These are phyloP conservation scores for Parapristionchus giblindavisi DNA, from an alignment of 2,888 invertebrate species.

Conservation along the genomic window DNA sequence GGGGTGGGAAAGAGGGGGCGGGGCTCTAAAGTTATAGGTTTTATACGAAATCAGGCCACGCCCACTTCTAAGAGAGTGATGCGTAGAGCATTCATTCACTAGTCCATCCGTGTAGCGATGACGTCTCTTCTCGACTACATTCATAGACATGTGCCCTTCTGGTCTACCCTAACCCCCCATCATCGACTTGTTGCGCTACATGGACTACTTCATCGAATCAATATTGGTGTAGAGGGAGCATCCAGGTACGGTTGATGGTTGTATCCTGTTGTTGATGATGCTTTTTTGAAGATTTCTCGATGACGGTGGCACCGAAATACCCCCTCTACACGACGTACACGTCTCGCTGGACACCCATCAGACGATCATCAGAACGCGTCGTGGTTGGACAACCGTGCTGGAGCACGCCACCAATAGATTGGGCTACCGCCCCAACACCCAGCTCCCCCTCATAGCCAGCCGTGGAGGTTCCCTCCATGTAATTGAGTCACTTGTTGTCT, in stretches of 20 bases:
- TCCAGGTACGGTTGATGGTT: no score
- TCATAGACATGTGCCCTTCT: constrained; percentile 10
- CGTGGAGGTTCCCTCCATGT: background rate
- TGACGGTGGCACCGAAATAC: background rate
- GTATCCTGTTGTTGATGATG: no score
- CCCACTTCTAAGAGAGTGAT: background rate
- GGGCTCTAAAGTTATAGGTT: background rate
- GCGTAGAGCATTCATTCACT: constrained; percentile 2
- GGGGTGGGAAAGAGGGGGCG: constrained; percentile 4
- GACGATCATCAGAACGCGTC: background rate
- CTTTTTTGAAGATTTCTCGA: no score
- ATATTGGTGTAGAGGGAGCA: background rate
- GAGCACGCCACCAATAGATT: background rate
- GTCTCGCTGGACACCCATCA: background rate
- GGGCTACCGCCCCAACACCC: background rate
- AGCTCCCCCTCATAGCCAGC: background rate
- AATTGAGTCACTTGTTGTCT: background rate
- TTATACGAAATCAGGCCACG: background rate
- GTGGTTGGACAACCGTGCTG: background rate
- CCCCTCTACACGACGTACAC: background rate
- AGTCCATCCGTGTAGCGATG: background rate
- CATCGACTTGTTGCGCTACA: background rate
- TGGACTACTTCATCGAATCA: background rate
- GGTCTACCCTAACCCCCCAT: background rate
- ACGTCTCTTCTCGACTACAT: background rate